These are phyloP conservation scores for Aradophagus sp. DNA, from an alignment of 1,140 invertebrate species.

Conservation along the genomic window DNA sequence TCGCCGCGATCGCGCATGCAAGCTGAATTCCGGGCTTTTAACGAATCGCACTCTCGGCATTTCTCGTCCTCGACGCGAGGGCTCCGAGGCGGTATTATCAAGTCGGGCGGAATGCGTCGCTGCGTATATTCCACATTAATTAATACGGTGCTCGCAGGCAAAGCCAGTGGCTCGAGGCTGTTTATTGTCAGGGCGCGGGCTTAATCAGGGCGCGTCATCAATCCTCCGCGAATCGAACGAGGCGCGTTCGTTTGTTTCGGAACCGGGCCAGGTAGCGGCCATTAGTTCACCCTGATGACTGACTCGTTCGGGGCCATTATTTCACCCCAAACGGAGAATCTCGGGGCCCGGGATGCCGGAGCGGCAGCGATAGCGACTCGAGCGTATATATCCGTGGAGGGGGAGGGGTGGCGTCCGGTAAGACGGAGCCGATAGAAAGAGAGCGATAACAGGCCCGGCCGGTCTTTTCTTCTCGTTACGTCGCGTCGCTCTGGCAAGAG, in stretches of 20 bases:
- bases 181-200: neutral
- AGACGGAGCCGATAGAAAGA: slow-evolving; percentile 10
- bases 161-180: slow-evolving; percentile 15
- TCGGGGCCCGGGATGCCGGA: slow-evolving; percentile 32
- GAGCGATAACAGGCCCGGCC: slow-evolving; percentile 16
- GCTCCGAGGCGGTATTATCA: neutral
- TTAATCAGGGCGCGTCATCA: slow-evolving; percentile 41
- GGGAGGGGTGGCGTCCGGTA: neutral
- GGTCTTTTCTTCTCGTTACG: slow-evolving; percentile 52
- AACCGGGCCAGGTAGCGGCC: slow-evolving; percentile 45
- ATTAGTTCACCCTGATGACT: slow-evolving; percentile 60
- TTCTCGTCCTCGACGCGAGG: neutral
- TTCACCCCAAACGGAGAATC: slow-evolving; percentile 55
- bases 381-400: slow-evolving; percentile 66
- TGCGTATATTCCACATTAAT: slow-evolving; percentile 21
- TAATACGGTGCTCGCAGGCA: slow-evolving; percentile 35
- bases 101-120: slow-evolving; percentile 2
- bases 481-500: slow-evolving; percentile 27
- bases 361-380: slow-evolving; percentile 34
- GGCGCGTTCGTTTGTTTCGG: no score
- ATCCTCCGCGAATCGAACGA: slow-evolving; percentile 6
- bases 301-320: slow-evolving; percentile 52
- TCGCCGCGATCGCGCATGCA: slow-evolving; percentile 8
- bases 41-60: slow-evolving; percentile 13
- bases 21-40: slow-evolving; percentile 36